Evolutionary conservation across 2,888 invertebrate genomes (phyloP).

Genomic region (Ceramica pisi): DNA sequence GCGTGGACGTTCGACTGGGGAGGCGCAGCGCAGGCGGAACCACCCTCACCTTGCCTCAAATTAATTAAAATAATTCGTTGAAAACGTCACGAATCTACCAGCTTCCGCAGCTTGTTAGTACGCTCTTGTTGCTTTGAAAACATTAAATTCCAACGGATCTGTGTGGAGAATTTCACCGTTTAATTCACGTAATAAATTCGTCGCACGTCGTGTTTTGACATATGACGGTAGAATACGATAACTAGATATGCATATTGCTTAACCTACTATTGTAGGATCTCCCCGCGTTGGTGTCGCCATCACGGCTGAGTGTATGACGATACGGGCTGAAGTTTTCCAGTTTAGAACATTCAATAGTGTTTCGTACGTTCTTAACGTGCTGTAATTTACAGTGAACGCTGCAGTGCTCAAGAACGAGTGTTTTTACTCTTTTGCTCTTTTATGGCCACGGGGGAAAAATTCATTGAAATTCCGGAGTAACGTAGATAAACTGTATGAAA

Average conservation of each 20-base stretch:
- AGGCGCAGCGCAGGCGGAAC: conserved; percentile 57
- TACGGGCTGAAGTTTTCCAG: conserved; percentile 35
- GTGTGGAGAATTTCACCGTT: conserved; percentile 62
- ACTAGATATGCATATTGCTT: conserved; percentile 42
- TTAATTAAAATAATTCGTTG: conserved; percentile 80
- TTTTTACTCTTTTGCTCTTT: conserved; percentile 62
- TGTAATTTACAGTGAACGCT: conserved; percentile 61
- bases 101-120: conserved; percentile 74
- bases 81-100: conserved; percentile 75
- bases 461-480: conserved; percentile 60
- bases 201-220: conserved; percentile 69
- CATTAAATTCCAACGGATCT: conserved; percentile 69
- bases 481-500: conserved; percentile 60
- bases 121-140: conserved; percentile 75
- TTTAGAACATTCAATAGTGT: conserved; percentile 54
- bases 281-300: conserved; percentile 10
- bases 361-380: conserved; percentile 57
- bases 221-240: conserved; percentile 61
- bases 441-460: conserved; percentile 64
- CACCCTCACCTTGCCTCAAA: conserved; percentile 71
- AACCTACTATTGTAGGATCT: conserved; percentile 17
- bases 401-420: conserved; percentile 62
- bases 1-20: conserved; percentile 51
- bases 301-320: conserved; percentile 15
- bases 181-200: conserved; percentile 69